Evolutionary conservation across 2,113 vertebrate genomes (phyloP).

Genomic region (Phalacrocorax aristotelis): DNA sequence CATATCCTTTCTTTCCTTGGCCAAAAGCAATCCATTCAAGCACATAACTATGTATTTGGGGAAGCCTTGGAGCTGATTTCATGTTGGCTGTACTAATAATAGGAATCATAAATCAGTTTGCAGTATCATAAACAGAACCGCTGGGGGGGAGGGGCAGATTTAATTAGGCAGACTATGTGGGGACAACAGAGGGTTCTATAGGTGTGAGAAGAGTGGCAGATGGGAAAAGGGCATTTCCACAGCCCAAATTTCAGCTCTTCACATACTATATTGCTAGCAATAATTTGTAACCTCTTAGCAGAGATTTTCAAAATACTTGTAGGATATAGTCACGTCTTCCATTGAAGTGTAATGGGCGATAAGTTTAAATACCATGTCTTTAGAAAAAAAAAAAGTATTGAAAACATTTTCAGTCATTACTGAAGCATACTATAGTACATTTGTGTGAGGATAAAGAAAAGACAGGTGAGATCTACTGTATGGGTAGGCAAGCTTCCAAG

Average conservation of each 20-base stretch:
- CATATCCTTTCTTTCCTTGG: not conserved
- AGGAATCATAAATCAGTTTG: not conserved
- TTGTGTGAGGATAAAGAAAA: not conserved
- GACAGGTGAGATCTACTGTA: slow-evolving; percentile 48
- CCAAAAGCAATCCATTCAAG: not conserved
- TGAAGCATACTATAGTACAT: not conserved
- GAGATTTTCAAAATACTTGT: slow-evolving; percentile 6
- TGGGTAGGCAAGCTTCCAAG: slow-evolving; percentile 35
- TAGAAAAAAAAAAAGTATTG: not conserved
- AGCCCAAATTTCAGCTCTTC: not conserved
- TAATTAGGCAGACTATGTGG: not conserved
- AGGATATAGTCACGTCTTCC: not conserved
- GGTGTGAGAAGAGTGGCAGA: not conserved
- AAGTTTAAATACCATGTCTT: not conserved
- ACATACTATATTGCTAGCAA: not conserved
- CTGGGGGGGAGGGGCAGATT: not conserved
- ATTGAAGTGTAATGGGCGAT: not conserved
- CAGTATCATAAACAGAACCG: not conserved
- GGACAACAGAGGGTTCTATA: not conserved
- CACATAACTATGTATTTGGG: not conserved
- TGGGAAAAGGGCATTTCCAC: not conserved
- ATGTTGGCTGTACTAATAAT: not conserved
- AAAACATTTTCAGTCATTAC: not conserved
- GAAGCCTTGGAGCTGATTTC: not conserved
- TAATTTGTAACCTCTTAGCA: not conserved